phyloP scores from a whole-genome alignment of 2,888 invertebrate genomes.

The Epirrhoe alternata region DNA sequence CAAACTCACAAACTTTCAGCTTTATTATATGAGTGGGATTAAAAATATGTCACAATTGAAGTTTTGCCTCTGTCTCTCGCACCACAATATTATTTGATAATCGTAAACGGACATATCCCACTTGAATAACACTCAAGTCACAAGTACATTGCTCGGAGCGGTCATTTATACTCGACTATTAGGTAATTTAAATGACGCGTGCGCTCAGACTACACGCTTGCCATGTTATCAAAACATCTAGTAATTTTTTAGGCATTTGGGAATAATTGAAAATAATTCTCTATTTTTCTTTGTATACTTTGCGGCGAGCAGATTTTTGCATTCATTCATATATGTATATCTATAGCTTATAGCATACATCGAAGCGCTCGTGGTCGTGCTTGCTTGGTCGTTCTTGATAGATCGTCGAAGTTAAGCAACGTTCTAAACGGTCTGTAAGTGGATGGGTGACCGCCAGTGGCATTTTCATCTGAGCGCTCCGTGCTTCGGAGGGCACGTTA shows the following conservation, averaged over 20 bases:
- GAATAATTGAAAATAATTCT: neutral
- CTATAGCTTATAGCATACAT: too few species aligned
- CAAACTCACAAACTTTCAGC: too few species aligned
- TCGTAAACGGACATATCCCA: constrained; percentile 34
- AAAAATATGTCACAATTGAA: neutral
- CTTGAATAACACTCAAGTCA: constrained; percentile 39
- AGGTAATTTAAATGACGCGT: constrained; percentile 19
- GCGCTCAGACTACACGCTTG: constrained; percentile 3
- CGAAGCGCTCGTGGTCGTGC: too few species aligned
- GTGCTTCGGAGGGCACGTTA: too few species aligned
- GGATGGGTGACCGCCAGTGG: too few species aligned
- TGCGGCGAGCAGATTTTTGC: too few species aligned
- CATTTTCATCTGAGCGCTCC: too few species aligned
- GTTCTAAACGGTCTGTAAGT: too few species aligned
- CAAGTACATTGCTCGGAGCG: constrained; percentile 19
- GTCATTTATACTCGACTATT: constrained; percentile 22
- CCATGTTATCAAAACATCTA: constrained; percentile 24
- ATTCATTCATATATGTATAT: too few species aligned
- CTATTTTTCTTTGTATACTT: neutral
- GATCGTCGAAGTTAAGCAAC: too few species aligned
- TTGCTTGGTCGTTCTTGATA: too few species aligned
- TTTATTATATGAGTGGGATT: too few species aligned
- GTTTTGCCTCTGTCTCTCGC: constrained; percentile 14
- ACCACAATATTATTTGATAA: constrained; percentile 34
- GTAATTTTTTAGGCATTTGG: neutral